Evolutionary conservation across 1,140 invertebrate species (phyloP).

Genomic region (Sminthurides bifidus): DNA sequence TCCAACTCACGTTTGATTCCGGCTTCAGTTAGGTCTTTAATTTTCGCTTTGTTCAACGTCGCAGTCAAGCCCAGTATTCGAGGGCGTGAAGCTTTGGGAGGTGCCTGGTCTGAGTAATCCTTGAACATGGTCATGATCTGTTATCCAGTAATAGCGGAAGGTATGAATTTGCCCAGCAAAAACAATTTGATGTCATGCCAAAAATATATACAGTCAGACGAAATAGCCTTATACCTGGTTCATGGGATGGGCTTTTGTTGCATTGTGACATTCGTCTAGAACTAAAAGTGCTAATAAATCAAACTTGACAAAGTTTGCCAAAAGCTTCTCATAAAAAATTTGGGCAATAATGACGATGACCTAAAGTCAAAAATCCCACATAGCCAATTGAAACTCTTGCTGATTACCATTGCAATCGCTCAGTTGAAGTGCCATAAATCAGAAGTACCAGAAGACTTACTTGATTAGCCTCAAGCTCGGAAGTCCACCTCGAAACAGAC

Average conservation of each 20-base stretch:
- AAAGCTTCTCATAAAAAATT: constrained; percentile 62
- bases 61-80: constrained; percentile 71
- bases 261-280: constrained; percentile 86
- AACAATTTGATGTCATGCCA: too few relatives aligned
- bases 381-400: too few relatives aligned
- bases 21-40: constrained; percentile 40
- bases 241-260: constrained; percentile 60
- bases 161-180: too few relatives aligned
- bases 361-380: constrained; percentile 40
- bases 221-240: constrained; percentile 40
- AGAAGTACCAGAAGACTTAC: too few relatives aligned
- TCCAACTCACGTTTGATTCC: constrained; percentile 47
- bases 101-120: not conserved
- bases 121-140: not conserved
- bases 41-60: constrained; percentile 62
- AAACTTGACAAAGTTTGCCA: constrained; percentile 48
- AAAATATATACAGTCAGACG: too few relatives aligned
- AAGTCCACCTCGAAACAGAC: constrained; percentile 49
- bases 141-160: too few relatives aligned
- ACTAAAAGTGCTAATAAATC: constrained; percentile 63
- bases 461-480: constrained; percentile 8
- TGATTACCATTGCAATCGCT: too few relatives aligned
- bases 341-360: constrained; percentile 77
- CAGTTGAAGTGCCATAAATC: too few relatives aligned
- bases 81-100: constrained; percentile 41